Evolutionary conservation across 2,888 invertebrate species (phyloP), one percentile per base, ranked within the genome.

Genomic region (Augochlorella aurata): DNA sequence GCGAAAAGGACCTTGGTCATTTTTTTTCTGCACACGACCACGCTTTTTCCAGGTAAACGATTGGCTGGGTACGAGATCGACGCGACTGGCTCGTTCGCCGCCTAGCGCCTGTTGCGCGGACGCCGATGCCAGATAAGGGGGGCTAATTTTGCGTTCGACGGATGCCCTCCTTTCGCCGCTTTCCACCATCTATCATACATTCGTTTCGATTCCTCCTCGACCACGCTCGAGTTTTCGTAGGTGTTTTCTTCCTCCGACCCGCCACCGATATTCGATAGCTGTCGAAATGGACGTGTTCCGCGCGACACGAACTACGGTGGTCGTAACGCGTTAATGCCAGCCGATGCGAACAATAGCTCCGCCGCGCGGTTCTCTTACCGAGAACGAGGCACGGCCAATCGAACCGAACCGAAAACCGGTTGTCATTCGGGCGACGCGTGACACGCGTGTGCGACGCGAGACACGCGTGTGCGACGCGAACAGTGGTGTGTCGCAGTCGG

Each of bases 21-120:
- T 49, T 49, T 49, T 45, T 61, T 61, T 29, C 14, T 18, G 7
- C 76, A 38, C 77, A 49, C 44, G 63, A 61, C 2, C 12, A 29
- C 44, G 7, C 14, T 16, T 61, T 70, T 68, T 63, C 47, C 24
- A 44, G 44, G 72, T 72, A 80, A 78, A 80, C 61, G 45, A 72
- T 72, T 70, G 69, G 49, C 21, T n/a, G 4, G 49, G 12, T 24
- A 24, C 65, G 44, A 52, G 69, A 70, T 50, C 65, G 73, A 2
- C 24, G 61, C 47, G n/a, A n/a, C 54, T 7, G 61, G 18, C 45
- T 38, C 29, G 63, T 18, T 29, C 52, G 44, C 18, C 21, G 21
- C 70, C 70, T 7, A 38, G 38, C 38, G 81, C 81, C 81, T 81
- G 81, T 81, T 81, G 81, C 81, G 47, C 21, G 80, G 52, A 67